Base-by-base conservation (phyloP, 2,888 invertebrate genomes). In the Apodemia hepburni region DNA sequence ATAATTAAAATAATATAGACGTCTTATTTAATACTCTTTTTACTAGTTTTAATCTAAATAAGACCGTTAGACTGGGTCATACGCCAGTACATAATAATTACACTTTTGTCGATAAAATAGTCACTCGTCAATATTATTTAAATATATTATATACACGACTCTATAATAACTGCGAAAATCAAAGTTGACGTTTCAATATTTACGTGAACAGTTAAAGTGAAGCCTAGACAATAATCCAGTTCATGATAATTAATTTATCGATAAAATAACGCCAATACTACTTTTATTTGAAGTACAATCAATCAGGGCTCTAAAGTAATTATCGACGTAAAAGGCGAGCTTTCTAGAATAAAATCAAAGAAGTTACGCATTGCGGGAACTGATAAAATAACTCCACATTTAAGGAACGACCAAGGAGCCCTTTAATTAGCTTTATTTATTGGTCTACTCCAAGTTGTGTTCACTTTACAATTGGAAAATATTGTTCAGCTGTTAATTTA, bases 341-440 rank as follows among this genome's bases (percentile, higher is more conserved):
- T 17, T 59, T 38, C 59, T 59, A 38, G 35, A 62, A 45, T 51
- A 59, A 51, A 60, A 58, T 38, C 60, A 35, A 58, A 63, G 45
- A 22, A 18, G 18, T 17, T 60, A 18, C 33, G 49, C 29, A 45
- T 9, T 45, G 59, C 42, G 59, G 38, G 57, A 54, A 18, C 60
- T 18, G 54, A 57, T 63, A 58, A 60, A 63, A 61, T 62, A 59
- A 60, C 47, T 58, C 22, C n/a, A 58, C 60, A 45, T 59, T 58
- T 27, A 27, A 54, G 18, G 12, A 49, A 49, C 61, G 38, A 57
- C 61, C 38, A 51, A 42, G 47, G 35, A 60, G 63, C 62, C 64
- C 64, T 60, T 69, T 69, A 67, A 68, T 69, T 66, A 62, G 61
- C 57, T 65, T 65, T 64, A 64, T 67, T 64, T 64, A 67, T 65